A percentile compares a stretch with the other conserved stretches of the same genome.
phyloP scores from a whole-genome alignment of 2,888 invertebrate genomes.

The Phytoseiulus persimilis region DNA sequence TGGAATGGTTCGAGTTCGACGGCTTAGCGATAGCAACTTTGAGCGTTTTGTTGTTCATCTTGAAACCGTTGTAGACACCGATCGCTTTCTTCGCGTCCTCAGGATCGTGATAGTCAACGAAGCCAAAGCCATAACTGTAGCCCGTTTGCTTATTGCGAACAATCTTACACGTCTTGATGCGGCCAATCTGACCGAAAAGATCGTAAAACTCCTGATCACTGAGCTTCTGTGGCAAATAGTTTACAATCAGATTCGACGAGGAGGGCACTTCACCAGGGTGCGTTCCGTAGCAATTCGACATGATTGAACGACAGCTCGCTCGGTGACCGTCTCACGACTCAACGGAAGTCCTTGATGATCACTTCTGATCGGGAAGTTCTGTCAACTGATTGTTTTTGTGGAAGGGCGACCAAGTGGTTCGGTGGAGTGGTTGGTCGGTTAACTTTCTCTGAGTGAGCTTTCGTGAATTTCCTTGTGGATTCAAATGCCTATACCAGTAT shows the following conservation, averaged over 20 bases:
- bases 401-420: neutral
- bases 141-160: constrained; percentile 60
- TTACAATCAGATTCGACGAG: constrained; percentile 74
- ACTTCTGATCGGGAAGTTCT: neutral
- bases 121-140: constrained; percentile 92
- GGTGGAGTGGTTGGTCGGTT: neutral
- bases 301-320: neutral
- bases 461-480: neutral
- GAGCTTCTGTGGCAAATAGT: constrained; percentile 87
- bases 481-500: neutral
- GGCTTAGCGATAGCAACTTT: constrained; percentile 89
- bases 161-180: constrained; percentile 78
- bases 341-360: neutral
- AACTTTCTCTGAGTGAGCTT: neutral
- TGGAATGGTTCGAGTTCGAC: constrained; percentile 72
- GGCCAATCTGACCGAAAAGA: constrained; percentile 78
- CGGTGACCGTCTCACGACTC: neutral
- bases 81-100: constrained; percentile 80
- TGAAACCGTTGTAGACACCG: constrained; percentile 73
- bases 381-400: neutral
- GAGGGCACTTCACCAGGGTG: constrained; percentile 33
- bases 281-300: constrained; percentile 33
- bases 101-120: constrained; percentile 77
- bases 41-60: constrained; percentile 79
- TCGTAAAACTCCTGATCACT: constrained; percentile 76